Conservation (phyloP, 2,113 vertebrate species). For the Zosterops lateralis region DNA sequence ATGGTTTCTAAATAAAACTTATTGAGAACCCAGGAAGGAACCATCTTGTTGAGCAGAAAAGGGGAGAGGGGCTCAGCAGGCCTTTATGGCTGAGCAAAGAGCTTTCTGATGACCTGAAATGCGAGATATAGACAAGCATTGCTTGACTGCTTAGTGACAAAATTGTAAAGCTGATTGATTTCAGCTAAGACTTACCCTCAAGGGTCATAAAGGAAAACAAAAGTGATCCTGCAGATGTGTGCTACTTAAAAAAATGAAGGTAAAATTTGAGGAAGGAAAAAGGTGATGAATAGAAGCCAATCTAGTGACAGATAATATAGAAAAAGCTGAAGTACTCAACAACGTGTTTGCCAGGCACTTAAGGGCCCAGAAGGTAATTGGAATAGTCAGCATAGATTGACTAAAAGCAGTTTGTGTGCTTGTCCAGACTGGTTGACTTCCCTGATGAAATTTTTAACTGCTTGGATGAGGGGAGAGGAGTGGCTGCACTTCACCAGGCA, state of each 20-base stretch:
- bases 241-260: neutral
- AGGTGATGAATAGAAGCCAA: neutral
- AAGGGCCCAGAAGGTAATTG: neutral
- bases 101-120: neutral
- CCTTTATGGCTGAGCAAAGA: neutral
- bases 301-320: neutral
- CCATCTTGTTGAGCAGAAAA: neutral
- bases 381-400: neutral
- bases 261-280: neutral
- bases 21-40: neutral
- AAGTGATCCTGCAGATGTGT: neutral
- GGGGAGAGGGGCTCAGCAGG: neutral
- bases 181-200: neutral
- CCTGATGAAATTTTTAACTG: neutral
- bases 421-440: neutral
- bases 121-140: neutral
- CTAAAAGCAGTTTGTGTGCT: neutral
- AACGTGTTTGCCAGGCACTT: neutral
- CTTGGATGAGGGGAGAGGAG: neutral
- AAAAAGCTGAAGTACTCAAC: neutral
- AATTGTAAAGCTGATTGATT: neutral
- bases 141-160: neutral
- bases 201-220: neutral
- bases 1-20: conserved; percentile 12
- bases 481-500: neutral